Percentiles rank a stretch among this genome's conserved stretches.
phyloP scores from a whole-genome alignment of 2,797 vertebrate genomes.

The Epinephelus malabaricus region DNA sequence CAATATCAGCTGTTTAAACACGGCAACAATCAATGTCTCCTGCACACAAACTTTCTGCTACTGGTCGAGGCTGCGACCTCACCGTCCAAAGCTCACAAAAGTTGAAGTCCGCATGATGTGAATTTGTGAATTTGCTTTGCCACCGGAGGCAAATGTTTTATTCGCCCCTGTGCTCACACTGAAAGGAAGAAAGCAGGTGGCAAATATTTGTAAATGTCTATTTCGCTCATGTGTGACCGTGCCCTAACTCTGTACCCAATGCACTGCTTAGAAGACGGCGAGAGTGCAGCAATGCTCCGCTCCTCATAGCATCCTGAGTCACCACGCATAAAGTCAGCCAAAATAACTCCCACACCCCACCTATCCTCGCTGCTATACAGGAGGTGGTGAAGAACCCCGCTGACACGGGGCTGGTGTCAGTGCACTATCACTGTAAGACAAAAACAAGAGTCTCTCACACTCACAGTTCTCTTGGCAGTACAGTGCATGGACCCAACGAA shows the following conservation, averaged over 20 bases:
- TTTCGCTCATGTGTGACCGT: no score
- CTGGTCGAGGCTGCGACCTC: no score
- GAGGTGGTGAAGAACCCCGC: slow-evolving; percentile 21
- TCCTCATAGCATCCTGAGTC: slow-evolving; percentile 41
- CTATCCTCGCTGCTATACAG: slow-evolving; percentile 21
- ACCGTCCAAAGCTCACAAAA: no score
- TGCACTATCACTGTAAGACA: slow-evolving; percentile 10
- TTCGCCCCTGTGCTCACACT: no score
- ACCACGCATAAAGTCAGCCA: slow-evolving; percentile 37
- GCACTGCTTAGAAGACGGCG: slow-evolving; percentile 17
- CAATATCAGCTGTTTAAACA: no score
- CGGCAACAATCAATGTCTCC: no score
- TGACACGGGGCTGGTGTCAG: slow-evolving; percentile 43
- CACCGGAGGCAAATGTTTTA: no score
- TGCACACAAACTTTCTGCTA: no score
- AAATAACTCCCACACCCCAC: slow-evolving; percentile 26
- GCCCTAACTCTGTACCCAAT: slow-evolving; percentile 1
- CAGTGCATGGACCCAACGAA: not conserved
- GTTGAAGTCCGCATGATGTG: no score
- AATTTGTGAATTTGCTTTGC: no score
- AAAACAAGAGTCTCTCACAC: slow-evolving; percentile 22
- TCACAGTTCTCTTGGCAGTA: not conserved
- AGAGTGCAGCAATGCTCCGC: slow-evolving; percentile 18
- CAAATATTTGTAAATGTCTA: no score
- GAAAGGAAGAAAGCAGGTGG: no score